Evolutionary conservation across 1,140 invertebrate species (phyloP), one percentile per base, ranked within the genome.

Genomic region (Drosophila miranda): DNA sequence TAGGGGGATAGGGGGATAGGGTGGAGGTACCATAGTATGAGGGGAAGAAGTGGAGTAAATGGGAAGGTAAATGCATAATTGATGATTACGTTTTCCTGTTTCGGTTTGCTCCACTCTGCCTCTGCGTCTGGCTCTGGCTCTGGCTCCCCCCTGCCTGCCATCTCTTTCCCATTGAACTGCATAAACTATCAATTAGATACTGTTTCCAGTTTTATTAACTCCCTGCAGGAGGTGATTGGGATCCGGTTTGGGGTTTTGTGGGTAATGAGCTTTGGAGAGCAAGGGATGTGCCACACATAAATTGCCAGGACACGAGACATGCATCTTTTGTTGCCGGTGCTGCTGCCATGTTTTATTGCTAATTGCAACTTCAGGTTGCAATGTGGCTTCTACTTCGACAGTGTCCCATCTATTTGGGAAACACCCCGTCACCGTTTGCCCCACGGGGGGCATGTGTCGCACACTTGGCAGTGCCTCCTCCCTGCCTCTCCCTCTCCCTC

Each of bases 361-460:
- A 84, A 83, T 83, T 83, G 80, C 59, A 79, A 79, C 80, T 75
- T 84, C 75, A 84, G 67, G 66, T 76, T 75, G 66, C 56, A 72
- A 60, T 72, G 71, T 72, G 66, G 62, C 66, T 74, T 45, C 51
- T 52, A 16, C 16, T 62, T 72, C 68, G 57, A 53, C 68, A 50
- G 44, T 7, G 11, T 50, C 26, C 30, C 44, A 60, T 30, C 41
- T 38, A 60, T 43, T 52, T 23, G 55, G 43, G 26, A 23, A 19
- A 19, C 23, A 14, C 13, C 30, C 28, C 49, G 21, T 8, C 16
- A 42, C 44, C 60, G 3, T 14, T 5, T 0, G 48, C 58, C 41
- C 38, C 42, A 8, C 6, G 43, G 56, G 43, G 14, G 53, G 38
- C 28, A 28, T 42, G 52, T 73, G 57, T 73, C 57, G 58, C 58